A percentile compares a stretch with the other conserved stretches of the same genome.
Conservation (phyloP, 2,888 invertebrate species). For the Acleris literana region DNA sequence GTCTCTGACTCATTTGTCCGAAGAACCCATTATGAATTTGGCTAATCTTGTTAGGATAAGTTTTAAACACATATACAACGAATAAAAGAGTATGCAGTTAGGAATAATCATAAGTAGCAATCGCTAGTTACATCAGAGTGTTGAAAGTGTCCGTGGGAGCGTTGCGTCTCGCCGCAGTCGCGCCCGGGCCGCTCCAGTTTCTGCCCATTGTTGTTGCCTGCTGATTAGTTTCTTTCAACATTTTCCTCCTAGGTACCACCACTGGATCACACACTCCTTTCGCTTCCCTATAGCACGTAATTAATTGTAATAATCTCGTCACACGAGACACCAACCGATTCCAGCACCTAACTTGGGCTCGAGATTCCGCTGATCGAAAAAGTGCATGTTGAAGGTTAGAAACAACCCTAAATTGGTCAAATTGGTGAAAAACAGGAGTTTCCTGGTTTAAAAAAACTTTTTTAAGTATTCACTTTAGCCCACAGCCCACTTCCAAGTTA, state of each 20-base stretch:
- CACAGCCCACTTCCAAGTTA: too few species aligned
- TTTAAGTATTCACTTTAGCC: too few species aligned
- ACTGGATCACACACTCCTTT: conserved; percentile 27
- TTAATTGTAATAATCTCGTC: background rate
- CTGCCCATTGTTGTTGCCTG: conserved; percentile 57
- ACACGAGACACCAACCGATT: too few species aligned
- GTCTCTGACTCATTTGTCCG: background rate
- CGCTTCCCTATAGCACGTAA: conserved; percentile 5
- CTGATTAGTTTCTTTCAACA: conserved; percentile 50
- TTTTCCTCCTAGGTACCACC: conserved; percentile 23
- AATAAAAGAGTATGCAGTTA: background rate
- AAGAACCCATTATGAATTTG: background rate
- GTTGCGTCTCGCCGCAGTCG: conserved; percentile 49
- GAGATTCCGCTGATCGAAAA: too few species aligned
- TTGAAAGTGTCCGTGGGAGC: conserved; percentile 73
- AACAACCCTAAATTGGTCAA: too few species aligned
- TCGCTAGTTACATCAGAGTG: conserved; percentile 48
- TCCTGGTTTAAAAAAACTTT: too few species aligned
- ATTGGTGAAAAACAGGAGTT: too few species aligned
- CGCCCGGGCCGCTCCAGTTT: conserved; percentile 53
- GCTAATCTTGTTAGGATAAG: too few species aligned
- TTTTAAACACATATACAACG: background rate
- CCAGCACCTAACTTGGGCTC: too few species aligned
- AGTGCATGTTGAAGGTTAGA: too few species aligned
- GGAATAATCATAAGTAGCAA: conserved; percentile 17